Percentiles rank a stretch among this genome's conserved stretches.
phyloP scores from a whole-genome alignment of 2,888 invertebrate genomes.

The Drosophila prostipennis region DNA sequence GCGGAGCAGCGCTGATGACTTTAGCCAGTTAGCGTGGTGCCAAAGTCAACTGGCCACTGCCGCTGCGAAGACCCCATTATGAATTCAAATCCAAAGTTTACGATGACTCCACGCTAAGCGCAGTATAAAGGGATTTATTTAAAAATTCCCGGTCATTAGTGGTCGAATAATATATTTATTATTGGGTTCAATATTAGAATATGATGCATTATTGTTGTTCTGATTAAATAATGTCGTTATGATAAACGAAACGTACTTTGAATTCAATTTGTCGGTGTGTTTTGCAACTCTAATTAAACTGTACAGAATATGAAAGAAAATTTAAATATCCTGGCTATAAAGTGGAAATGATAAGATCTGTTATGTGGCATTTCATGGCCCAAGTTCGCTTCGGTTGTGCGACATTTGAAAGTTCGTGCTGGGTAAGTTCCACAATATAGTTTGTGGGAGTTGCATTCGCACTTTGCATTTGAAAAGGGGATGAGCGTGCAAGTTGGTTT shows the following conservation, averaged over 20 bases:
- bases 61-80: neutral
- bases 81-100: neutral
- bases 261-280: too few species aligned
- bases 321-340: neutral
- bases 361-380: neutral
- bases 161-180: neutral
- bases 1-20: constrained; percentile 29
- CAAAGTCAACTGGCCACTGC: constrained; percentile 34
- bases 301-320: neutral
- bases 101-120: neutral
- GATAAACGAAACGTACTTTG: too few species aligned
- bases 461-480: constrained; percentile 22
- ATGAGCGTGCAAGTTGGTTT: constrained; percentile 61
- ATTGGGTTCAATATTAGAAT: too few species aligned
- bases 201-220: too few species aligned
- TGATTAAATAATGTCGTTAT: too few species aligned
- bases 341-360: neutral
- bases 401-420: neutral
- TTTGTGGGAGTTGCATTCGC: constrained; percentile 26
- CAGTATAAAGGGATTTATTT: neutral
- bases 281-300: too few species aligned
- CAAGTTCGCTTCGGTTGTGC: neutral
- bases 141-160: neutral
- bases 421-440: constrained; percentile 2
- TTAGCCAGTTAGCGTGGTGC: constrained; percentile 33